Base-by-base conservation (phyloP, 2,888 invertebrate species). In the Encarsia formosa region DNA sequence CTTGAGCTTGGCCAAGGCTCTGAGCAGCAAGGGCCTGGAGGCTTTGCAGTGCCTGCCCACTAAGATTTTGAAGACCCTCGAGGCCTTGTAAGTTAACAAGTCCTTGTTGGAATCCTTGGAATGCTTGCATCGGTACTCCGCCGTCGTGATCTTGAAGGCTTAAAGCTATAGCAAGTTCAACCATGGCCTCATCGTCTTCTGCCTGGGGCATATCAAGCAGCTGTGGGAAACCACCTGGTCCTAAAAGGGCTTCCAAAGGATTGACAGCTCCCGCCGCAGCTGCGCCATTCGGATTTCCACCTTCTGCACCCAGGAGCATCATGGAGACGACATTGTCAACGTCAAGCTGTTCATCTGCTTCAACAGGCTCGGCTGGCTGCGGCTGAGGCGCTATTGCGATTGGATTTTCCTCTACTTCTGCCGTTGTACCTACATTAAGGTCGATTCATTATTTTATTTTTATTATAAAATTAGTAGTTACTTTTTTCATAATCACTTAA, bases 121-220 rank as follows among this genome's bases (percentile, higher is more conserved):
- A 74, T 2, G 77, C 77, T 56, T 78, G 77, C 22, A 78, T 71
- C 54, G 80, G 80, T 1, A 63, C 64, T 8, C 63, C 63, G 31
- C 78, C 77, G 57, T 86, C 86, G 63, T 88, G 87, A 62, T 89
- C 88, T 68, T 96, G 94, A 23, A 97, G 79, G 62, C 95, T 96
- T 2, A 97, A 78, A 0, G 96, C 96, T 58, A 97, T 95, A 2
- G 96, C 97, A 58, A 97, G 80, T 74, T 96, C 95, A 54, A 97
- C 92, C 86, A 97, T 95, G 0, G 95, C 89, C 73, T 96, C 96
- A 72, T 97, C 96, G 68, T 96, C 95, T 1, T 93, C 92, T 73
- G 94, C 94, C n/a, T 91, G 88, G 13, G 93, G 92, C 45, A 95
- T 84, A 65, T 93, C 93, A 6, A 94, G 77, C 22, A 94, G 74